These are phyloP conservation scores for Nothobranchius kuhntae DNA, from an alignment of 2,113 vertebrate species.

Conservation along the genomic window DNA sequence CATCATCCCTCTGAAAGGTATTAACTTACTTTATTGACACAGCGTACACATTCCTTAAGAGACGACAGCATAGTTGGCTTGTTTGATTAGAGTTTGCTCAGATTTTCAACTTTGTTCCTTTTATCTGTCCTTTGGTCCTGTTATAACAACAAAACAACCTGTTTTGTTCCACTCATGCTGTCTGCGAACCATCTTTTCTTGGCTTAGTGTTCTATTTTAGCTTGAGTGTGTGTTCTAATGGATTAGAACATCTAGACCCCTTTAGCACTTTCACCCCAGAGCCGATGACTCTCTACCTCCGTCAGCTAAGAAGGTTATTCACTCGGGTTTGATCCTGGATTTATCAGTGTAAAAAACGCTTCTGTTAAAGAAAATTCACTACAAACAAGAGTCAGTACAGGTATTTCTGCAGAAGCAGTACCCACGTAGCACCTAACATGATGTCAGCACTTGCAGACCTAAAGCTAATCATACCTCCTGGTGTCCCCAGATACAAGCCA, in stretches of 20 bases:
- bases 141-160: background rate
- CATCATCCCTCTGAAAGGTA: slow-evolving; percentile 89
- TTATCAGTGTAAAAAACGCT: background rate
- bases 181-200: slow-evolving; percentile 19
- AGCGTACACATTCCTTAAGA: background rate
- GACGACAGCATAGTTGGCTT: background rate
- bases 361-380: slow-evolving; percentile 5
- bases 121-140: background rate
- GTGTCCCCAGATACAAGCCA: slow-evolving; percentile 30
- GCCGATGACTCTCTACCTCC: slow-evolving; percentile 18
- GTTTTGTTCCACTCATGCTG: slow-evolving; percentile 27
- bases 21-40: too few relatives aligned
- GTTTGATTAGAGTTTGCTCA: background rate
- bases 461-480: background rate
- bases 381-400: background rate
- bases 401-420: background rate
- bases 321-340: slow-evolving; percentile 8
- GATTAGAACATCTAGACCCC: slow-evolving; percentile 39
- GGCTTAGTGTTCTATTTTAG: slow-evolving; percentile 58
- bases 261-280: slow-evolving; percentile 29
- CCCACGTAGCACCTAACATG: background rate
- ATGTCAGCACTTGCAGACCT: background rate
- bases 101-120: background rate
- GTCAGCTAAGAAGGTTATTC: background rate
- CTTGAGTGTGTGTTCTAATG: slow-evolving; percentile 18